Base-by-base conservation (phyloP, 2,113 vertebrate genomes). In the Rissa tridactyla region DNA sequence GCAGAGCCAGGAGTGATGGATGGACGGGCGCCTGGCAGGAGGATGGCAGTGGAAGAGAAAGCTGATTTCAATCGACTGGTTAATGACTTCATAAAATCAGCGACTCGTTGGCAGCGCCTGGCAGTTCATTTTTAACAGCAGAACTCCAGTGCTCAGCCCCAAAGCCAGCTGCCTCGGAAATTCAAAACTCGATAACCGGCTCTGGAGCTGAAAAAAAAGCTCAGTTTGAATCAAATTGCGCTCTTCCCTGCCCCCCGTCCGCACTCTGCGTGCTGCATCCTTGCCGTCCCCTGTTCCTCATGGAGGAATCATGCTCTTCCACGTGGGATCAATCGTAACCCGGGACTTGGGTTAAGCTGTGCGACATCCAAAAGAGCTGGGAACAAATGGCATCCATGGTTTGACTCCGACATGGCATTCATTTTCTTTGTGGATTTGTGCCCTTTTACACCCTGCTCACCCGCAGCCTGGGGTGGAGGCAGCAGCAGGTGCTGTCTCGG, bases 301-400 rank as follows among this genome's bases (percentile, higher is more conserved):
- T 13, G 80, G 36, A 40, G 55, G 52, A 68, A 46, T 65, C 5
- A 0, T 6, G 25, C n/a, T 83, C 57, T n/a, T 64, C n/a, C 66
- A 26, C 0, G 0, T 0, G 1, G 9, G 27, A 11, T 65, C 46
- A n/a, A 22, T 52, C 49, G 19, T 15, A 60, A 23, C 22, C 55
- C 4, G 5, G 49, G 22, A 66, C 58, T 40, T 29, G 19, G 34
- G 36, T 52, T 7, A 54, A 87, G 26, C 23, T 60, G 29, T 14
- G 73, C 1, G 7, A 30, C 36, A 54, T 16, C 29, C 29, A 4
- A 15, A n/a, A 49, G 22, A 69, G 40, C 71, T 46, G 40, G 76
- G 46, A 38, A 32, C 40, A 60, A 51, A 23, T 11, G 42, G 18
- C 18, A 16, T 3, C 23, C 27, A 42, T 34, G 57, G 40, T 34